phyloP scores from a whole-genome alignment of 2,888 invertebrate species.

The Sericinus montela region DNA sequence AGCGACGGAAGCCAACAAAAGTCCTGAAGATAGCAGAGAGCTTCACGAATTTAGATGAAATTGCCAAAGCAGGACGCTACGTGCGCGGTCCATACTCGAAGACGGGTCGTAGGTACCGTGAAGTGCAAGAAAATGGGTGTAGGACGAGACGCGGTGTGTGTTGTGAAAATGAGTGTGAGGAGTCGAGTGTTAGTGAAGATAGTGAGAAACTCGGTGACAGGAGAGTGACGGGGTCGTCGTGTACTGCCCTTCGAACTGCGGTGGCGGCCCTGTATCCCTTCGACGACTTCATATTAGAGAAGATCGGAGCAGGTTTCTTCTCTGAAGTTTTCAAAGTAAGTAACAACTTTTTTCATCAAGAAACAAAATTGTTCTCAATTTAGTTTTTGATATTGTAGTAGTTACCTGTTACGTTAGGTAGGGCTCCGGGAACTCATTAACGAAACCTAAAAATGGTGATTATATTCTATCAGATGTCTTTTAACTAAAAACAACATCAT shows the following conservation, averaged over 20 bases:
- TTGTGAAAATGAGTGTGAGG: slow-evolving; percentile 69
- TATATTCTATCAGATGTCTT: no score
- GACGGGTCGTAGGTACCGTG: slow-evolving; percentile 53
- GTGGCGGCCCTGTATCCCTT: slow-evolving; percentile 94
- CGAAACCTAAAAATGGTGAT: no score
- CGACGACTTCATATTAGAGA: slow-evolving; percentile 95
- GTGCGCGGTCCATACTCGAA: slow-evolving; percentile 69
- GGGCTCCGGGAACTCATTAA: no score
- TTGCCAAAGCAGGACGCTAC: slow-evolving; percentile 66
- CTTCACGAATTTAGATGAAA: slow-evolving; percentile 74
- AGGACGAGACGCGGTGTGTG: slow-evolving; percentile 62
- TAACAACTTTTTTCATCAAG: slow-evolving; percentile 17
- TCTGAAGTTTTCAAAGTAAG: slow-evolving; percentile 98
- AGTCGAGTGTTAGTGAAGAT: slow-evolving; percentile 73
- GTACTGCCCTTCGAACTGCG: slow-evolving; percentile 93
- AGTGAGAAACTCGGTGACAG: slow-evolving; percentile 67
- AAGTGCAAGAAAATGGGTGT: slow-evolving; percentile 44
- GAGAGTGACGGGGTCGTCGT: slow-evolving; percentile 81
- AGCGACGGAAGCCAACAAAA: slow-evolving; percentile 72
- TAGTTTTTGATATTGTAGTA: no score
- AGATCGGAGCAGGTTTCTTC: slow-evolving; percentile 97
- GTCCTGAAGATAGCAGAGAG: slow-evolving; percentile 76
- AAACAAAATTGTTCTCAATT: not conserved
- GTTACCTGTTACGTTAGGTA: no score
- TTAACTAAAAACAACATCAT: not conserved